Evolutionary conservation across 2,797 vertebrate genomes (phyloP), one percentile per base, ranked within the genome.

Genomic region (Rhyacichthys aspro): DNA sequence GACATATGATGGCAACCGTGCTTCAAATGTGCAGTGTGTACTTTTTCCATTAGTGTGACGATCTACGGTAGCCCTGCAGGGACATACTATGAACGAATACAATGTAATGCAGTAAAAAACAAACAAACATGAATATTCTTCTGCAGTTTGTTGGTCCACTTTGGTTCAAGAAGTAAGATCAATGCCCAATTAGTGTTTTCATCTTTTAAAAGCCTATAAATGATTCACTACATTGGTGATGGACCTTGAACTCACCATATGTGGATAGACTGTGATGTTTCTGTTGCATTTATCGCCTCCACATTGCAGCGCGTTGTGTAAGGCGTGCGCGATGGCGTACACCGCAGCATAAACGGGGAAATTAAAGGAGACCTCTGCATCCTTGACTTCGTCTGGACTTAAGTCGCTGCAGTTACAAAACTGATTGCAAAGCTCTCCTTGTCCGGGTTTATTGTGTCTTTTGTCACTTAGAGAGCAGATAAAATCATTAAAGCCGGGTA

Each of bases 181-280:
- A 28, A 28, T 2, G 23, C 23, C 23, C 23, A 5, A 6, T 28
- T 6, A 28, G 23, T 28, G 23, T 28, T 28, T 28, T 3, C 4
- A 28, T 28, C 23, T 28, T 28, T 28, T 28, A 28, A 28, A 28
- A 28, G 23, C 1, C 23, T 6, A 2, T 2, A 28, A 28, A 28
- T 28, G 23, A 28, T 28, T 28, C 3, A 28, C 7, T 28, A 28
- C 7, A n/a, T n/a, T n/a, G n/a, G n/a, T n/a, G n/a, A n/a, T n/a
- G n/a, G n/a, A n/a, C n/a, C n/a, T n/a, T n/a, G n/a, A n/a, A n/a
- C 91, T 89, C 77, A 96, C 94, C 94, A 92, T 91, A 80, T 92
- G 87, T 2, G 95, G 94, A 14, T 91, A 82, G 23, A 94, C 59
- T 0, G 49, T 73, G 11, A 52, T 66, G 5, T 63, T 74, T 10